Evolutionary conservation across 92 coral and sea anemone species (phyloP).

Genomic region (Porites evermanni): DNA sequence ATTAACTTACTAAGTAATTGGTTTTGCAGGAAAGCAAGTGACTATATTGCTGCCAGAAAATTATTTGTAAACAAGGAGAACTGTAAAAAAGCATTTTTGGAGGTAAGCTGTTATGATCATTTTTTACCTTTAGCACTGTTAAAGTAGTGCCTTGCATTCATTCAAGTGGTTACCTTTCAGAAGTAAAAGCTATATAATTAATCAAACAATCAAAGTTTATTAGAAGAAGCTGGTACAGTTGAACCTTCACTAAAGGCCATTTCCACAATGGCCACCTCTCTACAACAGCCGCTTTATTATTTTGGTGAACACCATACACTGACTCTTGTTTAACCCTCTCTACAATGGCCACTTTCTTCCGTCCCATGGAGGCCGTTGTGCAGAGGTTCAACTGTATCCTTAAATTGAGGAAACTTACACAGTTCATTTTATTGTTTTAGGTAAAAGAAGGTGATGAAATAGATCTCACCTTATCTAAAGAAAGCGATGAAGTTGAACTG

Average conservation of each 20-base stretch:
- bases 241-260: no score
- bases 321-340: no score
- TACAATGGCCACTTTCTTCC: no score
- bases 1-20: not conserved
- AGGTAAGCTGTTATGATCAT: not conserved
- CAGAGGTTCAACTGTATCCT: not conserved
- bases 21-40: conserved; percentile 31
- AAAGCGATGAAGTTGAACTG: conserved; percentile 30
- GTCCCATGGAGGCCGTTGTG: not conserved
- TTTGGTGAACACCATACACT: no score
- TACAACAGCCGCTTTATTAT: no score
- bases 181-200: no score
- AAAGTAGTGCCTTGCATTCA: no score
- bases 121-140: not conserved
- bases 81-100: conserved; percentile 5
- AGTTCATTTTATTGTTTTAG: conserved; percentile 10
- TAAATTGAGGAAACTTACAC: not conserved
- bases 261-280: no score
- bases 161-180: no score
- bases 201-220: no score
- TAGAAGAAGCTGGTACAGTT: no score
- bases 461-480: conserved; percentile 44
- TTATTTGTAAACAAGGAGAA: conserved; percentile 24
- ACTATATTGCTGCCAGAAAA: conserved; percentile 32
- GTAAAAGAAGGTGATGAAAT: conserved; percentile 63